Evolutionary conservation across 2,113 vertebrate species (phyloP).

Genomic region (Chrysemys picta): DNA sequence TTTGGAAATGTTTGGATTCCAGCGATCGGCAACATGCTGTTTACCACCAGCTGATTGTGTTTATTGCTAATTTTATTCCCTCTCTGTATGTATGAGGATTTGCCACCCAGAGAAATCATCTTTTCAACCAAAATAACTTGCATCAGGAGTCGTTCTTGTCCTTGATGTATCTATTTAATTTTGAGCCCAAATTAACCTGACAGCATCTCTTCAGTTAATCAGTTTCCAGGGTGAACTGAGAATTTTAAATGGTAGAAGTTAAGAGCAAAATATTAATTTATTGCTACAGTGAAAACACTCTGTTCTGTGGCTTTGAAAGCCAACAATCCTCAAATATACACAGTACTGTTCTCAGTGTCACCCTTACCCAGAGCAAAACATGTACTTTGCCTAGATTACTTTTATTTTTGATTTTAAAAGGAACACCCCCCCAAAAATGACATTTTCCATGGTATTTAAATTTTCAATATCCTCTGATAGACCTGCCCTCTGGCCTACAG

Average conservation of each 20-base stretch:
- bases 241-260: background rate
- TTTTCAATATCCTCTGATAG: background rate
- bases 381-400: background rate
- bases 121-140: background rate
- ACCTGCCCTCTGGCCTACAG: background rate
- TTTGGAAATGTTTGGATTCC: rapidly evolving
- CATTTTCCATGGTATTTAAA: background rate
- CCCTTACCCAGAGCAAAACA: background rate
- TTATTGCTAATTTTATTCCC: background rate
- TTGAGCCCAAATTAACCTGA: background rate
- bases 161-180: background rate
- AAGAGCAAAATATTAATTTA: background rate
- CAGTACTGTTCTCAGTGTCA: background rate
- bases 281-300: background rate
- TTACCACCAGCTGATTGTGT: background rate
- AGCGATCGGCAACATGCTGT: background rate
- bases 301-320: background rate
- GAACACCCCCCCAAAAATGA: background rate
- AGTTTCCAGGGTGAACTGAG: background rate
- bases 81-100: background rate
- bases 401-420: background rate
- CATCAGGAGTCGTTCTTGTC: background rate
- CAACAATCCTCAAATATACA: background rate
- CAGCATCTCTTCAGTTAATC: background rate
- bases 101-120: background rate